Conservation (phyloP, 2,888 invertebrate species). For the Alsophila aescularia region DNA sequence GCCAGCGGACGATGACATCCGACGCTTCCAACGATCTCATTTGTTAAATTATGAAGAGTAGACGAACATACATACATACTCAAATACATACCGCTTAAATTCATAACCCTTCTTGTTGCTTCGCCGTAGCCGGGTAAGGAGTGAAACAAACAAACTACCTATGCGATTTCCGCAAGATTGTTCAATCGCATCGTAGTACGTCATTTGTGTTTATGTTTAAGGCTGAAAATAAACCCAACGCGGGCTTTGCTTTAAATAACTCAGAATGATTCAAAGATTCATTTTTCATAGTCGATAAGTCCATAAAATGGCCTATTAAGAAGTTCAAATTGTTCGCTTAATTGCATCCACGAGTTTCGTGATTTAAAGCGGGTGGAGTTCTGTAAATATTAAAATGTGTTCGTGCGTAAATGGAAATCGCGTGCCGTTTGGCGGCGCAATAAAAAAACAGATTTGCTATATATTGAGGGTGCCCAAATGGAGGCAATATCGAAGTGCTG, state of each 20-base stretch:
- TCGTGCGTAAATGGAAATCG: constrained; percentile 25
- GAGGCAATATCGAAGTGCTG: constrained; percentile 83
- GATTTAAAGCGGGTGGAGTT: constrained; percentile 42
- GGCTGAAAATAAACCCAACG: neutral
- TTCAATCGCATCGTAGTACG: too few species aligned
- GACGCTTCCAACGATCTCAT: too few species aligned
- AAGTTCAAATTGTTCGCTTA: constrained; percentile 60
- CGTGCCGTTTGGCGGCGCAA: constrained; percentile 50
- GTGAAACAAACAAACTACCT: too few species aligned
- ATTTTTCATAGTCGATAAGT: constrained; percentile 52
- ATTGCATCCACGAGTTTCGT: constrained; percentile 52
- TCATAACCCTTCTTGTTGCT: too few species aligned
- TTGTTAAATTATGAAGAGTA: too few species aligned
- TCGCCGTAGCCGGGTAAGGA: too few species aligned
- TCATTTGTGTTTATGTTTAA: too few species aligned
- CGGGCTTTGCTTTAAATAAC: constrained; percentile 31
- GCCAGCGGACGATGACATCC: too few species aligned
- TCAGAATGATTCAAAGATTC: constrained; percentile 42
- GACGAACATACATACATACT: too few species aligned
- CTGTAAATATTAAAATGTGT: constrained; percentile 54
- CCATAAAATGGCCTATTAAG: constrained; percentile 58
- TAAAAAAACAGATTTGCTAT: constrained; percentile 77
- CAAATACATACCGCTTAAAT: too few species aligned
- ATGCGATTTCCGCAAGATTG: too few species aligned
- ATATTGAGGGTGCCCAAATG: constrained; percentile 78